phyloP scores from a whole-genome alignment of 2,888 invertebrate genomes.

The Erebia epiphron region DNA sequence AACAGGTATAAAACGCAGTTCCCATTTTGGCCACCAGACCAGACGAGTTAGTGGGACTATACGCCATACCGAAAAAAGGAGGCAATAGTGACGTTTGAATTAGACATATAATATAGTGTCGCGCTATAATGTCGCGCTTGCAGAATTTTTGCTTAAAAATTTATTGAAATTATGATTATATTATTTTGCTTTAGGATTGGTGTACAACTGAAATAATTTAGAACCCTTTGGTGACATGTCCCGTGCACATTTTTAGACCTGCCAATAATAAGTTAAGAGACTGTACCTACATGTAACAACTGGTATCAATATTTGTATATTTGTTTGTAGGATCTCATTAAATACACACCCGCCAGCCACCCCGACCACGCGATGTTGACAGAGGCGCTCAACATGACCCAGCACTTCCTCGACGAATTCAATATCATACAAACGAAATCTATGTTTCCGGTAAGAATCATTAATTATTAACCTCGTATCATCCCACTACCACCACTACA shows the following conservation, averaged over 20 bases:
- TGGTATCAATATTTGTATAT: conserved; percentile 38
- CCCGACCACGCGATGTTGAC: conserved; percentile 90
- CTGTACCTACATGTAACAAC: not conserved
- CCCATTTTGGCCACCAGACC: too few relatives aligned
- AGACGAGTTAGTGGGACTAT: too few relatives aligned
- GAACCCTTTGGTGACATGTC: too few relatives aligned
- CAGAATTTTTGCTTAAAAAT: too few relatives aligned
- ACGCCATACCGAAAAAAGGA: too few relatives aligned
- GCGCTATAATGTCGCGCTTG: too few relatives aligned
- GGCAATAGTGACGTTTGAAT: too few relatives aligned
- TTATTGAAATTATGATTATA: too few relatives aligned
- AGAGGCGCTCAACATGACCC: conserved; percentile 92
- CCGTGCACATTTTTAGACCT: not conserved
- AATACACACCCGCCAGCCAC: conserved; percentile 90
- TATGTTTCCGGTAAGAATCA: conserved; percentile 87
- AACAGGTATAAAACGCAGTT: too few relatives aligned
- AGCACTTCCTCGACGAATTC: conserved; percentile 95
- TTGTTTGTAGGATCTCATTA: conserved; percentile 86
- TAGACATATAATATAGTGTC: too few relatives aligned
- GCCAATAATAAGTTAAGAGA: not conserved
- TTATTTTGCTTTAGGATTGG: not conserved
- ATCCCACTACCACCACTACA: too few relatives aligned
- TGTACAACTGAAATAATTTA: not conserved
- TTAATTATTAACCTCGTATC: not conserved
- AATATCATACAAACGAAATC: conserved; percentile 93